Percentiles rank a stretch among this genome's conserved stretches.
Conservation (phyloP, 2,888 invertebrate genomes). For the Cecidostiba fungosa region DNA sequence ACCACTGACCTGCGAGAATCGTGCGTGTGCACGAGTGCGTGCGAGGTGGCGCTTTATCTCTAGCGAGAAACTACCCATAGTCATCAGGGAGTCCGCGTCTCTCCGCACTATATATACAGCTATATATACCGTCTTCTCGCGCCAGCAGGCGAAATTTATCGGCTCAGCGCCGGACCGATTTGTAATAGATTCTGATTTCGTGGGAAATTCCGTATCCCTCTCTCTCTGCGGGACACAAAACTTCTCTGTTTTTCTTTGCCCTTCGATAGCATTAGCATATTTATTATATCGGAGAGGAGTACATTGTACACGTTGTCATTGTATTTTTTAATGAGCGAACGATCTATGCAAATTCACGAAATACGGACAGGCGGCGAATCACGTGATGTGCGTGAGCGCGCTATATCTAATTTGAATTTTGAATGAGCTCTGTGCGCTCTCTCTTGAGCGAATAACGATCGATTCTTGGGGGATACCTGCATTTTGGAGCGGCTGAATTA, state of each 20-base stretch:
- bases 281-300: conserved; percentile 26
- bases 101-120: not conserved
- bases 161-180: not conserved
- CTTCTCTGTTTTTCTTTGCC: not conserved
- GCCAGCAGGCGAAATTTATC: not conserved
- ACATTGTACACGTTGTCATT: not conserved
- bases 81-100: not conserved
- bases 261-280: conserved; percentile 40
- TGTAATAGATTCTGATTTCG: conserved; percentile 29
- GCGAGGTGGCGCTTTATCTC: conserved; percentile 34
- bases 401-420: conserved; percentile 53
- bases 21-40: conserved; percentile 8
- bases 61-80: not conserved
- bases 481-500: not conserved
- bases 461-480: conserved; percentile 6
- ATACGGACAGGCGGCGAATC: not conserved
- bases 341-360: conserved; percentile 21
- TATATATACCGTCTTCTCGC: not conserved
- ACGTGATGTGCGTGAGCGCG: not conserved
- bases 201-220: not conserved
- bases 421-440: conserved; percentile 21
- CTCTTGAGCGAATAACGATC: conserved; percentile 5
- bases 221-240: not conserved
- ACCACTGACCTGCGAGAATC: not conserved
- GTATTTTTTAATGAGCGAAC: conserved; percentile 32